Percentiles rank a stretch among this genome's conserved stretches.
These are phyloP conservation scores for Argyrosomus regius DNA, from an alignment of 2,797 vertebrate species.

Conservation along the genomic window DNA sequence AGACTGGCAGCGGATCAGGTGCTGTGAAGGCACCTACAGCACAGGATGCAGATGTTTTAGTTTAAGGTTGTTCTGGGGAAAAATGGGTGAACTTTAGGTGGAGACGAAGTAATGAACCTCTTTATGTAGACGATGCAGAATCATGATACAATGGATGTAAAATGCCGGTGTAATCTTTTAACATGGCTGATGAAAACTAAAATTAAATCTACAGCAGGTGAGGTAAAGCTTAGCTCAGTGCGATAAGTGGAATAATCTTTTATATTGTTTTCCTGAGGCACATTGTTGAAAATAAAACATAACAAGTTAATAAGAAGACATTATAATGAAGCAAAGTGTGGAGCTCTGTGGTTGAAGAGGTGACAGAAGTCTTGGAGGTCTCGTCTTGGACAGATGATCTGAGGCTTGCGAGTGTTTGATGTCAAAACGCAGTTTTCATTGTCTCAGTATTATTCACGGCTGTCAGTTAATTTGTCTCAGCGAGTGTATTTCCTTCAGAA, in stretches of 20 bases:
- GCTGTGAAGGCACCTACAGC: slow-evolving; percentile 15
- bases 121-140: neutral
- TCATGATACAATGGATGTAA: neutral
- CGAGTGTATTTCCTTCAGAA: neutral
- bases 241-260: neutral
- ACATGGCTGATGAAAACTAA: too few relatives aligned
- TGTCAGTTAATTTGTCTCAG: neutral
- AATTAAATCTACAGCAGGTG: neutral
- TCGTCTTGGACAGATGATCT: slow-evolving; percentile 1
- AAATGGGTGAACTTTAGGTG: neutral
- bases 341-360: neutral
- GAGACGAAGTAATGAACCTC: neutral
- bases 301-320: neutral
- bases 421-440: neutral
- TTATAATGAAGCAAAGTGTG: slow-evolving; percentile 3
- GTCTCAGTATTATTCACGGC: neutral
- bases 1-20: slow-evolving; percentile 36
- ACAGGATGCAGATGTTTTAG: slow-evolving; percentile 44
- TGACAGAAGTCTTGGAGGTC: slow-evolving; percentile 12
- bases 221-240: neutral
- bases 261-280: neutral
- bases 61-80: slow-evolving; percentile 2
- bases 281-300: neutral
- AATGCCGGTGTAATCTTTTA: neutral
- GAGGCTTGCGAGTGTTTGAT: slow-evolving; percentile 2